Evolutionary conservation across 2,797 vertebrate genomes (phyloP), one percentile per base, ranked within the genome.

Genomic region (Brachyrhaphis roseni): DNA sequence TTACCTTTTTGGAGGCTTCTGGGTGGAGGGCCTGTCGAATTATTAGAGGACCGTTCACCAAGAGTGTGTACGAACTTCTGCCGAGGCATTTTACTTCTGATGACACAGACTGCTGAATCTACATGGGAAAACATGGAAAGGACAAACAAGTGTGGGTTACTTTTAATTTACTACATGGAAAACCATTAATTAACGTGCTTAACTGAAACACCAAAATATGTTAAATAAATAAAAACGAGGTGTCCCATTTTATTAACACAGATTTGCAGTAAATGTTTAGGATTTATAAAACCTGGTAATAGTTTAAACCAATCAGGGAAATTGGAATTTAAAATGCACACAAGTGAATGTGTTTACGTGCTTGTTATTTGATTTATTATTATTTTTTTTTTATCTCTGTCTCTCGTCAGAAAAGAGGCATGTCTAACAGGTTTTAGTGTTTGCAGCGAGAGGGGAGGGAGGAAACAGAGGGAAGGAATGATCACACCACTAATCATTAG

Each of bases 1-100:
- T 70, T 93, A 99, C 98, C 97, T 99, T 99, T 92, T 98, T 98
- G 86, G 98, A 98, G 47, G 97, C 96, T 89, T 99, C 98, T 0
- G 98, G 97, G 85, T 99, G 98, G 78, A 99, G 96, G 71, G 96
- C 97, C 91, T 99, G 98, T 80, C 98, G 96, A 80, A 99, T 93
- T 87, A 99, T 86, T 49, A 96, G 94, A 72, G 98, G 97, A 83
- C 96, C 96, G 94, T 97, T 95, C 10, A 98, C 97, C 88, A 98
- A 98, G 76, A 99, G 96, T 0, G 95, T 96, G 87, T 96, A 98
- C 1, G 97, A 96, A 91, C 85, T 98, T 85, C 96, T 96, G 85
- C 97, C 97, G 73, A 99, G 93, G 77, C 94, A 93, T 90, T 98
- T 97, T 83, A 99, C 89, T 82, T 99, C 98, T 87, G 95, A 95